Evolutionary conservation across 2,113 vertebrate species (phyloP).

Genomic region (Malaclemys terrapin): DNA sequence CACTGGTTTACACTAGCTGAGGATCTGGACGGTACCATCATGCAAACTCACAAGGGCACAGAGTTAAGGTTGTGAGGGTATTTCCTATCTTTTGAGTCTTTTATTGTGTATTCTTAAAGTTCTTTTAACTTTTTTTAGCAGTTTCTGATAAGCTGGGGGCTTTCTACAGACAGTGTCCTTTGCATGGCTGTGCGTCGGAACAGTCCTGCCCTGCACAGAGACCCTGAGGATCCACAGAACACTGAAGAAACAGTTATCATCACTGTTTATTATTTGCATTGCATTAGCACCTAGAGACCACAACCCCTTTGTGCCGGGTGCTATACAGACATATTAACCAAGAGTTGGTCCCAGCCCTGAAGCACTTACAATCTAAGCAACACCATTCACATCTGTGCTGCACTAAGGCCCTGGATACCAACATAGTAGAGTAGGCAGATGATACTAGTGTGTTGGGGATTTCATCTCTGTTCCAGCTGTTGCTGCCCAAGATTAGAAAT

Average conservation of each 20-base stretch:
- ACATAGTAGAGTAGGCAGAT: not conserved
- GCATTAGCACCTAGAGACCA: not conserved
- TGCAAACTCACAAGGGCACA: not conserved
- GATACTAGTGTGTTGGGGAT: not conserved
- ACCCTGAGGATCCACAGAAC: not conserved
- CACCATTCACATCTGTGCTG: not conserved
- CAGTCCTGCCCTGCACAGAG: not conserved
- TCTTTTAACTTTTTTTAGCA: not conserved
- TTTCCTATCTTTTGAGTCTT: not conserved
- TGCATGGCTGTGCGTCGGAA: not conserved
- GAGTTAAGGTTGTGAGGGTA: not conserved
- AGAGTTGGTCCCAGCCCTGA: not conserved
- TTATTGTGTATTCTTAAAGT: not conserved
- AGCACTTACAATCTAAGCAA: not conserved
- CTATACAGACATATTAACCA: not conserved
- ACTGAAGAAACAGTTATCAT: not conserved
- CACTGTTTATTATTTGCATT: not conserved
- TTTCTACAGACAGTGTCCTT: not conserved
- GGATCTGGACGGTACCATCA: not conserved
- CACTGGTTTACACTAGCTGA: not conserved
- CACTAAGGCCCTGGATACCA: not conserved
- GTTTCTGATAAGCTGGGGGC: not conserved
- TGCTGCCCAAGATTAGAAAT: not conserved
- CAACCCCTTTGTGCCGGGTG: not conserved
- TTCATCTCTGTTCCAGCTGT: not conserved